Conservation (phyloP, 2,888 invertebrate genomes). For the Tortricodes alternella region DNA sequence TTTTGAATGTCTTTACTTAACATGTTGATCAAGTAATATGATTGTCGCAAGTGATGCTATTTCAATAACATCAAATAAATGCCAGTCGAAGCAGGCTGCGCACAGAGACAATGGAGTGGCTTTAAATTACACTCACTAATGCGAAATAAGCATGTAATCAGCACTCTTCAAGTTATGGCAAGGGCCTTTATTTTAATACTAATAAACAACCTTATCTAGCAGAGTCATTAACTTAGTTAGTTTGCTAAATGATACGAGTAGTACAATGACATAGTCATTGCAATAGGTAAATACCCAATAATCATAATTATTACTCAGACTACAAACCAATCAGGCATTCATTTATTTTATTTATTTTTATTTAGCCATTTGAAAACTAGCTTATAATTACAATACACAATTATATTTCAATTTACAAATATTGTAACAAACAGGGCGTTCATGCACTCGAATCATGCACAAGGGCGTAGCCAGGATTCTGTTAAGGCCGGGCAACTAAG, state of each 20-base stretch:
- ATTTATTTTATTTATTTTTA: background rate
- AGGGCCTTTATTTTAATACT: slow-evolving; percentile 40
- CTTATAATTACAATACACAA: too few relatives aligned
- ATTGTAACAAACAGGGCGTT: too few relatives aligned
- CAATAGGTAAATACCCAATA: background rate
- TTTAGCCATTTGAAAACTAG: too few relatives aligned
- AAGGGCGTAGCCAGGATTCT: too few relatives aligned
- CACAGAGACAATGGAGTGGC: slow-evolving; percentile 11
- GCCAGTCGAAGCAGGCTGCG: background rate
- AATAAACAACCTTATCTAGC: slow-evolving; percentile 68
- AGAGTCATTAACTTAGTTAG: slow-evolving; percentile 60
- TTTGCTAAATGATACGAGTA: slow-evolving; percentile 49
- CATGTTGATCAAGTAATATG: slow-evolving; percentile 12
- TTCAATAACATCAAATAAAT: background rate
- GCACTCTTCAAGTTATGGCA: slow-evolving; percentile 37
- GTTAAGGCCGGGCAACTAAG: too few relatives aligned
- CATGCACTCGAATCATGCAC: too few relatives aligned
- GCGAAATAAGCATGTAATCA: slow-evolving; percentile 25
- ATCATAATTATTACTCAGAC: background rate
- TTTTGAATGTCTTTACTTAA: slow-evolving; percentile 11
- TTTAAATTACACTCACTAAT: slow-evolving; percentile 19
- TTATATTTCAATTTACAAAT: too few relatives aligned
- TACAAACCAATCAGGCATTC: background rate
- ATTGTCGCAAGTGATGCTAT: slow-evolving; percentile 1
- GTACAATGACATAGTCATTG: slow-evolving; percentile 37